Evolutionary conservation across 2,113 vertebrate species (phyloP), one percentile per base, ranked within the genome.

Genomic region (Ploceus nigricollis): DNA sequence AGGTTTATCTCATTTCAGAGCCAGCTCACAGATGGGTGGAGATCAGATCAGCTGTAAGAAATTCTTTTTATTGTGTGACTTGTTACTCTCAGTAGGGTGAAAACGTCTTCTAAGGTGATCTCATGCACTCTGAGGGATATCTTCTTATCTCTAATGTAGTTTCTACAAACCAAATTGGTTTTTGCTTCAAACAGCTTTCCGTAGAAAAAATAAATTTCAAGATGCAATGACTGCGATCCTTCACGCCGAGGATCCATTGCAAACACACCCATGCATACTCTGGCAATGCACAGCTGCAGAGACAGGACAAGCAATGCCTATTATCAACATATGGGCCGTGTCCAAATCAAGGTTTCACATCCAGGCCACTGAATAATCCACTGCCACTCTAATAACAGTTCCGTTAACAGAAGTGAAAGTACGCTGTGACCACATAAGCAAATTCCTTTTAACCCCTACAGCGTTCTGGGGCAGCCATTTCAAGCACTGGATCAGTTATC

Each of bases 91-190:
- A 1, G 83, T 79, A 82, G 70, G 69, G 83, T 66, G 81, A 90
- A 87, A 96, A 87, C 5, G 4, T 75, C 81, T 96, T 97, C 92
- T 93, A 51, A 94, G 92, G 84, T 85, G 95, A 96, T 96, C 82
- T 33, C 0, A 0, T 39, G 44, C 45, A 87, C 51, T 75, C 88
- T 50, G 79, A 93, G 93, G 90, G 82, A 64, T 93, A 95, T 95
- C 90, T 93, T 89, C 75, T 97, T 90, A 65, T 89, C 94, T 77
- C 91, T 96, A 94, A 93, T 63, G 76, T 45, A 95, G 87, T 96
- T 96, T 94, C 92, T 95, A 96, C 69, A 94, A 95, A 94, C 90
- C 79, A 97, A 96, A 97, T 96, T 90, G 82, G 76, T 93, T 96
- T 97, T 96, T 93, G 81, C 95, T 96, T 96, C 79, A 17, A 93